phyloP scores from a whole-genome alignment of 2,113 vertebrate genomes.

The Psophia crepitans region DNA sequence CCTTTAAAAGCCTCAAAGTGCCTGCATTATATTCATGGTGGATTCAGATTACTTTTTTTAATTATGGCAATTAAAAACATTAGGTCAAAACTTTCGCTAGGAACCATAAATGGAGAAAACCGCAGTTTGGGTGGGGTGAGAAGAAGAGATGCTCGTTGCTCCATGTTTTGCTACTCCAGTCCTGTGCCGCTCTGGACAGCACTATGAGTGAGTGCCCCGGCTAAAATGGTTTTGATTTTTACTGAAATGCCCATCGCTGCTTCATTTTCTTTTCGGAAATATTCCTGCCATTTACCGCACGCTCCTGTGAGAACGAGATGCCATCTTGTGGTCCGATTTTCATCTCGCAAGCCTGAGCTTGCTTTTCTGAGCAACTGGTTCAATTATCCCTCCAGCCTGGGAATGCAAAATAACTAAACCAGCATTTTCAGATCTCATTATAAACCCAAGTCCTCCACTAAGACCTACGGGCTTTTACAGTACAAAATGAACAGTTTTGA shows the following conservation, averaged over 20 bases:
- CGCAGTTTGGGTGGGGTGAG: not conserved
- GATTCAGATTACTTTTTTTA: not conserved
- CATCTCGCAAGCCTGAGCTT: not conserved
- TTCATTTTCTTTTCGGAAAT: not conserved
- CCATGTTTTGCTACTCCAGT: not conserved
- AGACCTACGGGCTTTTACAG: not conserved
- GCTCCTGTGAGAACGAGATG: constrained; percentile 46
- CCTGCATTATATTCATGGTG: not conserved
- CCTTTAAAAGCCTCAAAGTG: not conserved
- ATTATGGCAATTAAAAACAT: not conserved
- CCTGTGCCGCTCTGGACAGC: not conserved
- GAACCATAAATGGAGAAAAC: not conserved
- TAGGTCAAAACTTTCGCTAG: not conserved
- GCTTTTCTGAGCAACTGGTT: not conserved
- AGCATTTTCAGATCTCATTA: not conserved
- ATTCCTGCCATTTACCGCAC: not conserved
- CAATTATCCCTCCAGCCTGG: not conserved
- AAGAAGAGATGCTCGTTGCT: not conserved
- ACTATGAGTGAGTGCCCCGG: not conserved
- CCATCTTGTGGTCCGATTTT: constrained; percentile 57
- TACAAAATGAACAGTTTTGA: not conserved
- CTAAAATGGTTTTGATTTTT: not conserved
- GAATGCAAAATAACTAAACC: not conserved
- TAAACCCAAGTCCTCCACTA: not conserved
- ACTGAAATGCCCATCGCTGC: not conserved